Evolutionary conservation across 2,797 vertebrate genomes (phyloP), one percentile per base, ranked within the genome.

Genomic region (Salmo trutta): DNA sequence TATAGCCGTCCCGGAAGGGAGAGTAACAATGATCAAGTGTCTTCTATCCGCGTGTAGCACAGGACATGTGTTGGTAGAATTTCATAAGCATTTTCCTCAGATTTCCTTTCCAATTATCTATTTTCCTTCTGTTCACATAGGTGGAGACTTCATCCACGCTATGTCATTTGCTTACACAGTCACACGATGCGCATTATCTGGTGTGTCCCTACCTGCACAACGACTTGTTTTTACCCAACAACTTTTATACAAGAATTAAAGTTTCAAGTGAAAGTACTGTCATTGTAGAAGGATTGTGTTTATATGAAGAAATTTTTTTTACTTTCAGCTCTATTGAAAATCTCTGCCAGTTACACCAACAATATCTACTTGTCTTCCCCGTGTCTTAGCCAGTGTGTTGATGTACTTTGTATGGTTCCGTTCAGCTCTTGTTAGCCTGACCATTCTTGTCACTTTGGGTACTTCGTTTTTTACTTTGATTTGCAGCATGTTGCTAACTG

Each of bases 401-500:
- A 36, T 77, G 56, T 47, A 87, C 27, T 51, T 88, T 87, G 53
- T 74, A 51, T 88, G 88, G 90, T 89, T 90, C 92, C 87, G 80
- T 85, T 86, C 71, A 14, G 21, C 5, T 24, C 29, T 64, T 62
- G 65, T 77, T 75, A 51, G 68, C 0, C 4, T 71, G 74, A 62
- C 36, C 27, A 33, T 17, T 67, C 59, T 71, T 33, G 27, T 12
- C 5, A 27, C 10, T 16, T 62, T 64, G 27, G 16, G 15, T 3
- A 29, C 41, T 66, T 53, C 15, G 15, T 65, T 74, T 79, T 71
- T 80, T 75, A 47, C 41, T 81, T 0, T 76, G 77, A 86, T 82
- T 85, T 74, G 78, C 83, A 85, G 88, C 87, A 69, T 84, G 54
- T 65, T 69, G 82, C 80, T 81, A 47, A 67, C 81, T 66, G 76